Base-by-base conservation (phyloP, 2,797 vertebrate genomes). In the Dendrocincla tyrannina region DNA sequence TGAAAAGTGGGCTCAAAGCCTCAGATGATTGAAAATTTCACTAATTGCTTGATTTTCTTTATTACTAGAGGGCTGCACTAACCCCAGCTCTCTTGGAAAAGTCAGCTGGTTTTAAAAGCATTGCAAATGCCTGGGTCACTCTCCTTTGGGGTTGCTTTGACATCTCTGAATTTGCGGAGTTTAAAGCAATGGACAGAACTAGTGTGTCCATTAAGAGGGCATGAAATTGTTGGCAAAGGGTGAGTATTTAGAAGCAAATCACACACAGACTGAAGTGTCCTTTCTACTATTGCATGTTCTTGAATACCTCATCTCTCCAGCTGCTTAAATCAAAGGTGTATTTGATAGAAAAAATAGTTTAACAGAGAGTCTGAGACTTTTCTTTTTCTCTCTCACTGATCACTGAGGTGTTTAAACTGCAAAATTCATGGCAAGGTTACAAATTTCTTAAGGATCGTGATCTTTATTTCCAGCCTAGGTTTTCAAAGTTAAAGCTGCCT, bases 291-390 rank as follows among this genome's bases (percentile, higher is more conserved):
- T 68, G 23, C 39, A 6, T 0, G 1, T 49, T 82, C 67, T 76
- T 55, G 33, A 63, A 33, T 46, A 27, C 23, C n/a, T 88, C 42
- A 46, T 76, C 19, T 24, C 37, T 91, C 72, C 85, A 82, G 63
- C 79, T 90, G 63, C 55, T 76, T 62, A 39, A 69, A 87, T 72
- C 63, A 78, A 89, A 89, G 49, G 19, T 68, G 11, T 60, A 2
- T 91, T 88, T 73, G 63, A 83, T 90, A 42, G 58, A 22, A 81
- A 66, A 87, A 59, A 6, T 27, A 89, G 52, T 60, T 93, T 35
- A 70, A 63, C 35, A 81, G 63, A 52, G 50, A 88, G 13, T 50
- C 64, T 74, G 47, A 67, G 59, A n/a, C 30, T 62, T 72, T 59
- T 86, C 9, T 75, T 90, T 86, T 80, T 56, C 60, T 63, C 23